Percentiles rank a stretch among this genome's conserved stretches.
These are phyloP conservation scores for Erpetoichthys calabaricus DNA, from an alignment of 2,797 vertebrate genomes.

Conservation along the genomic window DNA sequence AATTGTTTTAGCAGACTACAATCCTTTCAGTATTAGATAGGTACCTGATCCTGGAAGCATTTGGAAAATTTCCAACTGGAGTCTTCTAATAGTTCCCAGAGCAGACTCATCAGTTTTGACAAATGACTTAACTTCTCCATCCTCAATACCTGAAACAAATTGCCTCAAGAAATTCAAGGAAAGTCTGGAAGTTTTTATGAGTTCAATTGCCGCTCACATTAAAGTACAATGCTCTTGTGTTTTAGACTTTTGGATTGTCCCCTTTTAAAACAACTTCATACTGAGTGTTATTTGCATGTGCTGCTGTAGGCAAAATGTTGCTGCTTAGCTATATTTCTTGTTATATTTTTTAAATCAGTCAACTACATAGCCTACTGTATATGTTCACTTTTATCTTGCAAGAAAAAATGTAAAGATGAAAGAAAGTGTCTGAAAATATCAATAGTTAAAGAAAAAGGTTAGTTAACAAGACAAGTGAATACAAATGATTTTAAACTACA, in stretches of 20 bases:
- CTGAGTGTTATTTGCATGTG: conserved; percentile 51
- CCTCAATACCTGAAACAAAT: conserved; percentile 69
- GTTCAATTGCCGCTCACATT: conserved; percentile 46
- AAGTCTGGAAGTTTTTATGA: conserved; percentile 41
- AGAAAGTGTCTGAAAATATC: too few relatives aligned
- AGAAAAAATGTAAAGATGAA: too few relatives aligned
- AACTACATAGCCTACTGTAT: too few relatives aligned
- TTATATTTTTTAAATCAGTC: too few relatives aligned
- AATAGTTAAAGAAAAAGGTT: too few relatives aligned
- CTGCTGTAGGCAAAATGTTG: conserved; percentile 55
- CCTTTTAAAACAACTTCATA: conserved; percentile 48
- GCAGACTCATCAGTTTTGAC: conserved; percentile 39
- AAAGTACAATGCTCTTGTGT: conserved; percentile 54
- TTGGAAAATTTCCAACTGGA: conserved; percentile 46
- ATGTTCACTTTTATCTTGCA: too few relatives aligned
- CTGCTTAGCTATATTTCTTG: conserved; percentile 38
- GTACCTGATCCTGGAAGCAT: conserved; percentile 21
- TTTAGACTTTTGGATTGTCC: conserved; percentile 47
- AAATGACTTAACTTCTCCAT: conserved; percentile 40
- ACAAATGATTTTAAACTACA: too few relatives aligned
- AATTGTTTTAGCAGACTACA: too few relatives aligned
- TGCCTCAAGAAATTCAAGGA: conserved; percentile 57
- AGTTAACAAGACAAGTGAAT: too few relatives aligned
- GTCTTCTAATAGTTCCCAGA: conserved; percentile 53
- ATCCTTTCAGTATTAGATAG: too few relatives aligned